A percentile compares a stretch with the other conserved stretches of the same genome.
Evolutionary conservation across 1,140 invertebrate species (phyloP).

Genomic region (Brachionus rubens): DNA sequence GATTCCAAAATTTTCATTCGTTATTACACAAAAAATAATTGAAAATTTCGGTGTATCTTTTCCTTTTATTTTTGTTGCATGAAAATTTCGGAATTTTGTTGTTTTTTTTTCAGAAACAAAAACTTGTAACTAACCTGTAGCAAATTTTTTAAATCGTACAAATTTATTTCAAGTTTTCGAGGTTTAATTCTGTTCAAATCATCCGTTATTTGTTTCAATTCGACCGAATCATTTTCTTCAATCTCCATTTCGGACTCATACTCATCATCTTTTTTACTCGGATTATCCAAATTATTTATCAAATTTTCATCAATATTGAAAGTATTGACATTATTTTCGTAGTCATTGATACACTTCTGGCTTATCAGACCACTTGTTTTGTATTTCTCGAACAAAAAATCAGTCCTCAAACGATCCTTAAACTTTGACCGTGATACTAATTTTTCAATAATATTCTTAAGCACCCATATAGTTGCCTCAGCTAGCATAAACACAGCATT

Average conservation of each 20-base stretch:
- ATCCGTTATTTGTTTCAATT: not conserved
- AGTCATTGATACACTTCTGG: not conserved
- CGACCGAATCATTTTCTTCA: not conserved
- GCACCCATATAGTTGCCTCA: conserved; percentile 37
- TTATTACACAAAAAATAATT: too few relatives aligned
- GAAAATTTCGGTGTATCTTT: too few relatives aligned
- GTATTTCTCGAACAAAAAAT: not conserved
- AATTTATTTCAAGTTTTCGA: conserved; percentile 30
- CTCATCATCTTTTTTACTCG: not conserved
- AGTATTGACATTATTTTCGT: not conserved
- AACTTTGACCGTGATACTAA: conserved; percentile 18
- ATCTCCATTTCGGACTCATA: too few relatives aligned
- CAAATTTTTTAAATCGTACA: conserved; percentile 27
- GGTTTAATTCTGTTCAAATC: conserved; percentile 18
- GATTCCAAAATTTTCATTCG: too few relatives aligned
- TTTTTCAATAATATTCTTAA: conserved; percentile 34
- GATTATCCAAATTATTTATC: not conserved
- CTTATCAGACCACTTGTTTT: not conserved
- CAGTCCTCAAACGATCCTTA: not conserved
- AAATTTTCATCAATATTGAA: not conserved
- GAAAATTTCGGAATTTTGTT: too few relatives aligned
- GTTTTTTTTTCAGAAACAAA: too few relatives aligned
- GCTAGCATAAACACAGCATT: conserved; percentile 34
- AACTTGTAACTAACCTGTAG: not conserved
- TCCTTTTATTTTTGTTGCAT: too few relatives aligned